Conservation (phyloP, 1,140 invertebrate genomes). For the Apis florea region DNA sequence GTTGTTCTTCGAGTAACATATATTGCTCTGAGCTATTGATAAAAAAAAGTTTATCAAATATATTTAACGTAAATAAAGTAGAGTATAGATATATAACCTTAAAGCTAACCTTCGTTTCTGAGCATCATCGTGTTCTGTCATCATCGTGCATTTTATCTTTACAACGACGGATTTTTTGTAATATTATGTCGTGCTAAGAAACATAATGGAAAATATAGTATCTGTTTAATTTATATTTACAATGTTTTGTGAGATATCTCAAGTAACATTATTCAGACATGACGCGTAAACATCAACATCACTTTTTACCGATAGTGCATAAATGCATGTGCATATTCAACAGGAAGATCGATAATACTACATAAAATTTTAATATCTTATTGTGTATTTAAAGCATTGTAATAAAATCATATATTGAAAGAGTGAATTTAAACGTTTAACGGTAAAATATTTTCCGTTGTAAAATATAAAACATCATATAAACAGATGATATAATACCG, state of each 20-base stretch:
- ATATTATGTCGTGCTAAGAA: not conserved
- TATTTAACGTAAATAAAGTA: not conserved
- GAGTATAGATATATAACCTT: slow-evolving; percentile 51
- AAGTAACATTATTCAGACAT: not conserved
- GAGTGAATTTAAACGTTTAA: not conserved
- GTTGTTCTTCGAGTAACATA: slow-evolving; percentile 66
- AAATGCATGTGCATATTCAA: not conserved
- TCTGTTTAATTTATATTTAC: slow-evolving; percentile 30
- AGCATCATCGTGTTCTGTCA: slow-evolving; percentile 26
- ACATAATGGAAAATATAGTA: slow-evolving; percentile 13
- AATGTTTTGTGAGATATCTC: not conserved
- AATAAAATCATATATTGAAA: not conserved
- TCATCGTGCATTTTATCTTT: slow-evolving; percentile 51
- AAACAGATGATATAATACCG: not conserved
- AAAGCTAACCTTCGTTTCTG: slow-evolving; percentile 60
- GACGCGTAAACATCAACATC: slow-evolving; percentile 29
- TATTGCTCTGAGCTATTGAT: slow-evolving; percentile 46
- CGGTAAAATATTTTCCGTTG: not conserved
- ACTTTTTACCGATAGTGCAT: not conserved
- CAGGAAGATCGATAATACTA: not conserved
- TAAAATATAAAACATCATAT: not conserved
- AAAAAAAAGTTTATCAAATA: slow-evolving; percentile 2
- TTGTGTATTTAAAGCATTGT: not conserved
- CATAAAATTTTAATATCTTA: not conserved
- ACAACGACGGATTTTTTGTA: not conserved